Conservation (phyloP, 2,113 vertebrate species). For the Nanger granti region DNA sequence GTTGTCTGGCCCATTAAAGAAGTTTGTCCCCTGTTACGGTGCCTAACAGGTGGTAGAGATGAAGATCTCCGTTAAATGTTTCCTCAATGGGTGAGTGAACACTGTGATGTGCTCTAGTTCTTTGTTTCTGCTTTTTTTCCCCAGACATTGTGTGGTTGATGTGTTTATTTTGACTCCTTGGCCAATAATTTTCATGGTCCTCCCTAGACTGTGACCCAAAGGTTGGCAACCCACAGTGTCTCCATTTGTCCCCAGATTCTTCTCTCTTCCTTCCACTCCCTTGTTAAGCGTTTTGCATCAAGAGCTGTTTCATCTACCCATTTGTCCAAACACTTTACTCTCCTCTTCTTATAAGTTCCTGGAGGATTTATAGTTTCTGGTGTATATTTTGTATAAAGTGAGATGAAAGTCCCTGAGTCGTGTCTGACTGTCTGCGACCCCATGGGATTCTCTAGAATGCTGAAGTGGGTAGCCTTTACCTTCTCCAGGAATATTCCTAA, state of each 20-base stretch:
- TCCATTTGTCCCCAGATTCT: neutral
- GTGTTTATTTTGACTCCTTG: neutral
- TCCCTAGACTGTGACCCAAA: neutral
- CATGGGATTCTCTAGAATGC: neutral
- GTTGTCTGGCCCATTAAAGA: neutral
- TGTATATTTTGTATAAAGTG: neutral
- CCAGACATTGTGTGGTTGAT: accelerated
- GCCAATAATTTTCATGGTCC: neutral
- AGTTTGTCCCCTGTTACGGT: neutral
- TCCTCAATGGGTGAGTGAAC: neutral
- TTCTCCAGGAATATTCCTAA: neutral
- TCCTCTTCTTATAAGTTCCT: neutral
- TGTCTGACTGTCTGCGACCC: neutral
- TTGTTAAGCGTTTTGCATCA: neutral
- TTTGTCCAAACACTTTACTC: neutral
- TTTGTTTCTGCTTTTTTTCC: neutral
- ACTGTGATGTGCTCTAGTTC: accelerated
- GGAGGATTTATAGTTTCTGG: neutral
- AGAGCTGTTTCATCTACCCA: neutral
- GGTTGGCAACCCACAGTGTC: neutral
- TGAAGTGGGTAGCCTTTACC: neutral
- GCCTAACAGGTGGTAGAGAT: neutral
- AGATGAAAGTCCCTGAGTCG: neutral
- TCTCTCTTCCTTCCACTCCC: neutral
- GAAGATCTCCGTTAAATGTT: neutral